Evolutionary conservation across 2,113 vertebrate species (phyloP).

Genomic region (Dicentrarchus labrax): DNA sequence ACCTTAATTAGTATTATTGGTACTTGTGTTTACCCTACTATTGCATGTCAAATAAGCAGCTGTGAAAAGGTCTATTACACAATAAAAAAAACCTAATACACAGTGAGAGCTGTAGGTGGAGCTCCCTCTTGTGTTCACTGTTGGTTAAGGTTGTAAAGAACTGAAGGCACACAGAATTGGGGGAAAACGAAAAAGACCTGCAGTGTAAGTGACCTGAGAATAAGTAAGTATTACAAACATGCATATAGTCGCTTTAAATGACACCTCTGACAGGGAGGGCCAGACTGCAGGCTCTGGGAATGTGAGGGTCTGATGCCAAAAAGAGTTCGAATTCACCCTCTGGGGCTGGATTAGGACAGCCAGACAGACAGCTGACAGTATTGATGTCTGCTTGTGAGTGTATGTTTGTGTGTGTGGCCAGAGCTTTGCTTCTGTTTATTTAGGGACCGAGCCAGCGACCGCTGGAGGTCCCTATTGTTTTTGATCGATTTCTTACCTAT

Average conservation of each 20-base stretch:
- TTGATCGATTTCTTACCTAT: too few species aligned
- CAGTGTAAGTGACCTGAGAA: too few species aligned
- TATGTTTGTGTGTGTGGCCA: neutral
- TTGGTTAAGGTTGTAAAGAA: neutral
- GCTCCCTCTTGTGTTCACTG: slow-evolving; percentile 25
- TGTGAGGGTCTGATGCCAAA: slow-evolving; percentile 21
- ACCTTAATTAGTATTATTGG: too few species aligned
- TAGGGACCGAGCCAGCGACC: too few species aligned
- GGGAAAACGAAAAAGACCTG: too few species aligned
- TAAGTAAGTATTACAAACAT: neutral
- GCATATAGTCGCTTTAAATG: neutral
- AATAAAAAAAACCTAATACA: neutral
- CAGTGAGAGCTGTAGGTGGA: neutral
- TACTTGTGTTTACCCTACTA: too few species aligned
- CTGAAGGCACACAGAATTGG: too few species aligned
- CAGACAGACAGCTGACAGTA: slow-evolving; percentile 44
- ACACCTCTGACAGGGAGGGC: neutral
- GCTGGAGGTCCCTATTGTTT: too few species aligned
- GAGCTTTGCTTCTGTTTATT: neutral
- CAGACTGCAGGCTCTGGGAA: slow-evolving; percentile 27
- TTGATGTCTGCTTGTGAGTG: slow-evolving; percentile 17
- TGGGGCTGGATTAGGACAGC: slow-evolving; percentile 17
- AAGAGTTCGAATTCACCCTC: slow-evolving; percentile 23
- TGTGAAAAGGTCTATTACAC: neutral
- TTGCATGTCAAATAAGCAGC: too few species aligned